A percentile compares a stretch with the other conserved stretches of the same genome.
These are phyloP conservation scores for Cheiracanthium punctorium DNA, from an alignment of 2,888 invertebrate species.

Conservation along the genomic window DNA sequence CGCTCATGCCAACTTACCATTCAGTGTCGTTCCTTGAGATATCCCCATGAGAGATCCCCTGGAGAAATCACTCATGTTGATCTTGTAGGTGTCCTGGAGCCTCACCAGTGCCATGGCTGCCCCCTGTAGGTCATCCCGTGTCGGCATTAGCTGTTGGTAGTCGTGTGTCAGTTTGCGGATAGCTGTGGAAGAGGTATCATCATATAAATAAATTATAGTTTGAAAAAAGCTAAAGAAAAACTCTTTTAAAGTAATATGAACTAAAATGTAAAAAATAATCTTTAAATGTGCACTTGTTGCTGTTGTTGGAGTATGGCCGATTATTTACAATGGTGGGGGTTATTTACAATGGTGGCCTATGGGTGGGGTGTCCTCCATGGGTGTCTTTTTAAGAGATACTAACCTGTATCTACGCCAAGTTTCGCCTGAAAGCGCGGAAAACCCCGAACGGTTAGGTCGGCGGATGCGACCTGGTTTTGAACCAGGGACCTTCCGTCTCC, in stretches of 20 bases:
- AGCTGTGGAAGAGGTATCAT: slow-evolving; percentile 29
- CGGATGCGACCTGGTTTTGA: too few relatives aligned
- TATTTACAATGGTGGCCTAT: too few relatives aligned
- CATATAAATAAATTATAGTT: too few relatives aligned
- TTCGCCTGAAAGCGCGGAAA: too few relatives aligned
- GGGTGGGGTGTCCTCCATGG: too few relatives aligned
- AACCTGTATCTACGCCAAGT: too few relatives aligned
- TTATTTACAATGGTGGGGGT: not conserved
- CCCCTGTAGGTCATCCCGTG: slow-evolving; percentile 90
- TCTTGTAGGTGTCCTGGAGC: slow-evolving; percentile 94
- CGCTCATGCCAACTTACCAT: slow-evolving; percentile 69
- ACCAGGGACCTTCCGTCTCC: too few relatives aligned
- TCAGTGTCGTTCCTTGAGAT: slow-evolving; percentile 58
- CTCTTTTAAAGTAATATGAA: not conserved
- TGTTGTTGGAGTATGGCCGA: too few relatives aligned
- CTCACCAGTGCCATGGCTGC: slow-evolving; percentile 95
- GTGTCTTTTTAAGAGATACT: too few relatives aligned
- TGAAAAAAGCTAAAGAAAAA: too few relatives aligned
- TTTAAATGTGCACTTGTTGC: too few relatives aligned
- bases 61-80: slow-evolving; percentile 90
- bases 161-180: slow-evolving; percentile 71
- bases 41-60: slow-evolving; percentile 82
- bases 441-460: too few relatives aligned
- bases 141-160: slow-evolving; percentile 71
- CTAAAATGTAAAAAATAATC: not conserved